Conservation (phyloP, 1,140 invertebrate species). For the Harpegnathos saltator region DNA sequence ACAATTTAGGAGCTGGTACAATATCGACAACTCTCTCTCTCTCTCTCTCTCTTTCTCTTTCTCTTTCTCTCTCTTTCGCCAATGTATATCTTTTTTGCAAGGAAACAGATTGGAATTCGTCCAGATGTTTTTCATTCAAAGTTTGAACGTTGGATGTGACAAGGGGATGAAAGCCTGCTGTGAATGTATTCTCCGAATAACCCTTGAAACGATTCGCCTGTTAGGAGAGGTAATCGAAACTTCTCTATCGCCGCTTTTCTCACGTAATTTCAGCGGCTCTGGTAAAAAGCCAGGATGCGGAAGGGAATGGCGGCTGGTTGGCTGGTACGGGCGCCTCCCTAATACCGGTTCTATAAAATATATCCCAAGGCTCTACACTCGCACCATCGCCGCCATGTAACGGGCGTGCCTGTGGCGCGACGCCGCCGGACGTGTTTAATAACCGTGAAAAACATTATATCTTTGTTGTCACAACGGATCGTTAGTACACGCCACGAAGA, state of each 20-base stretch:
- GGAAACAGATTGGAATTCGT: slow-evolving; percentile 17
- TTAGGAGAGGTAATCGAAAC: slow-evolving; percentile 7
- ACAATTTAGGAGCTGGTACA: too few relatives aligned
- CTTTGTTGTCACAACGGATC: slow-evolving; percentile 61
- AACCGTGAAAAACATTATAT: slow-evolving; percentile 63
- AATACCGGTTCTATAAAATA: slow-evolving; percentile 60
- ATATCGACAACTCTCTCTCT: too few relatives aligned
- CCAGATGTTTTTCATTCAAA: slow-evolving; percentile 22
- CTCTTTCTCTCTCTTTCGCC: too few relatives aligned
- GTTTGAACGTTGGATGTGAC: slow-evolving; percentile 8
- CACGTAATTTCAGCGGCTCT: slow-evolving; percentile 50
- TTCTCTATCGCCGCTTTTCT: slow-evolving; percentile 35
- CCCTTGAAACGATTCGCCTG: slow-evolving; percentile 39
- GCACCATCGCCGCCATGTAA: slow-evolving; percentile 20
- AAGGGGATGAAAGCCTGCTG: background rate
- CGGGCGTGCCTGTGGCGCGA: slow-evolving; percentile 25
- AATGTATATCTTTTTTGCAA: background rate
- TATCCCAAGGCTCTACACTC: background rate
- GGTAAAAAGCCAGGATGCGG: slow-evolving; percentile 47
- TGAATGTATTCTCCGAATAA: slow-evolving; percentile 19
- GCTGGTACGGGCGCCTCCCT: slow-evolving; percentile 23
- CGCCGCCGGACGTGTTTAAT: slow-evolving; percentile 40
- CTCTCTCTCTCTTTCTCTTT: too few relatives aligned
- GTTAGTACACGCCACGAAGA: slow-evolving; percentile 38
- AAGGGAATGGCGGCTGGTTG: slow-evolving; percentile 33